phyloP scores from a whole-genome alignment of 1,140 invertebrate species.

The Anoplolepis gracilipes region DNA sequence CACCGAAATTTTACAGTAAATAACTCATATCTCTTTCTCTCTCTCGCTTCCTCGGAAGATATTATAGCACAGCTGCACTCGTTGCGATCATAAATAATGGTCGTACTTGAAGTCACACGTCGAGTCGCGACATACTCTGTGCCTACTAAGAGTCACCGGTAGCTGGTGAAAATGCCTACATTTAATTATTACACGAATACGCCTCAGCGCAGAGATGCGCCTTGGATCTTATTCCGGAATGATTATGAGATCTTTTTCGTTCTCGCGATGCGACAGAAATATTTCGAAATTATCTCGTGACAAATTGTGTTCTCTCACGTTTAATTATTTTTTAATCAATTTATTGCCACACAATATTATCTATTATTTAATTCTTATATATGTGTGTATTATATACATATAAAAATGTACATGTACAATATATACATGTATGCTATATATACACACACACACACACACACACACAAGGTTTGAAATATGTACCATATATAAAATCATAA shows the following conservation, averaged over 20 bases:
- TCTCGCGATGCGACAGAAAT: background rate
- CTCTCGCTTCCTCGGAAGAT: too few relatives aligned
- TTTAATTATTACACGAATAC: conserved; percentile 42
- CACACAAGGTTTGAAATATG: too few relatives aligned
- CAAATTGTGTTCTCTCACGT: background rate
- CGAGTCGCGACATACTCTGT: background rate
- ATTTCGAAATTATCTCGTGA: conserved; percentile 1
- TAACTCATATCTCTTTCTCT: conserved; percentile 8
- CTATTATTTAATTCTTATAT: background rate
- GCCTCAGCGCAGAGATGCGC: background rate
- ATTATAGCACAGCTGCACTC: conserved; percentile 36
- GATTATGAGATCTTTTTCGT: too few relatives aligned
- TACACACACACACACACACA: background rate
- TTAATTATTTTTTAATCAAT: background rate
- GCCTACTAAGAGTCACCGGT: background rate
- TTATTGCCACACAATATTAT: background rate
- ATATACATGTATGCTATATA: background rate
- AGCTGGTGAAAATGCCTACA: conserved; percentile 33
- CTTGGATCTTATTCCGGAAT: background rate
- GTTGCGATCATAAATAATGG: conserved; percentile 48
- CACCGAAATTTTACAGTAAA: conserved; percentile 35
- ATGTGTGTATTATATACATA: too few relatives aligned
- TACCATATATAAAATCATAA: too few relatives aligned
- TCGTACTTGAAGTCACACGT: background rate
- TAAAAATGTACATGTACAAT: too few relatives aligned